Percentiles rank a stretch among this genome's conserved stretches.
Conservation (phyloP, 2,888 invertebrate genomes). For the Melanchra persicariae region DNA sequence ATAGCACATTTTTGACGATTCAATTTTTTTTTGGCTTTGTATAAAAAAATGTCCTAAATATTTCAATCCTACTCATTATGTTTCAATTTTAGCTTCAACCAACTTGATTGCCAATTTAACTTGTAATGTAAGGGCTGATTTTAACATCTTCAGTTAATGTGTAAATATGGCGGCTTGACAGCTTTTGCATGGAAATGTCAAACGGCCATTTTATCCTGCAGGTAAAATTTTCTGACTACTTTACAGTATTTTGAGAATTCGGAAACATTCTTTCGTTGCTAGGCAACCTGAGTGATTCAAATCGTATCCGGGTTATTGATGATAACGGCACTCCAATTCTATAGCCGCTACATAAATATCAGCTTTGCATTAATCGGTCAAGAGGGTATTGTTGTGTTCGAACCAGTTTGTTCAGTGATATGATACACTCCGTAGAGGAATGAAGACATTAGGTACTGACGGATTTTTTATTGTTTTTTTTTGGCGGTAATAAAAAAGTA, state of each 20-base stretch:
- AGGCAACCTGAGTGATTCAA: background rate
- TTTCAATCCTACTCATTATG: too few relatives aligned
- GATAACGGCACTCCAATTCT: slow-evolving; percentile 56
- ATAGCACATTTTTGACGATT: too few relatives aligned
- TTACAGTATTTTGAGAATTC: background rate
- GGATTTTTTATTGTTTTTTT: slow-evolving; percentile 6
- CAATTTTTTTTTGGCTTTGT: too few relatives aligned
- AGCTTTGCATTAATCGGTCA: slow-evolving; percentile 51
- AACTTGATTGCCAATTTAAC: too few relatives aligned
- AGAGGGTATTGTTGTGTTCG: slow-evolving; percentile 50
- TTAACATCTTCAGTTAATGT: too few relatives aligned
- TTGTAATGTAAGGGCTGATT: too few relatives aligned
- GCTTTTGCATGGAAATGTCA: too few relatives aligned
- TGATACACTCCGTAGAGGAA: slow-evolving; percentile 28
- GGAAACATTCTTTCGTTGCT: background rate
- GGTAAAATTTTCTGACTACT: too few relatives aligned
- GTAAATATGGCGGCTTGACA: too few relatives aligned
- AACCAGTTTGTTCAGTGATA: slow-evolving; percentile 46
- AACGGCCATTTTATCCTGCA: too few relatives aligned
- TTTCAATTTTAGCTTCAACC: too few relatives aligned
- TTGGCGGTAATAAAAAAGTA: background rate
- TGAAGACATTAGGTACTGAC: slow-evolving; percentile 42
- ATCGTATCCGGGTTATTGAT: slow-evolving; percentile 47
- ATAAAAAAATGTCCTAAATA: too few relatives aligned
- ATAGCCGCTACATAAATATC: slow-evolving; percentile 37